Base-by-base conservation (phyloP, 2,113 vertebrate genomes). In the Pituophis catenifer region DNA sequence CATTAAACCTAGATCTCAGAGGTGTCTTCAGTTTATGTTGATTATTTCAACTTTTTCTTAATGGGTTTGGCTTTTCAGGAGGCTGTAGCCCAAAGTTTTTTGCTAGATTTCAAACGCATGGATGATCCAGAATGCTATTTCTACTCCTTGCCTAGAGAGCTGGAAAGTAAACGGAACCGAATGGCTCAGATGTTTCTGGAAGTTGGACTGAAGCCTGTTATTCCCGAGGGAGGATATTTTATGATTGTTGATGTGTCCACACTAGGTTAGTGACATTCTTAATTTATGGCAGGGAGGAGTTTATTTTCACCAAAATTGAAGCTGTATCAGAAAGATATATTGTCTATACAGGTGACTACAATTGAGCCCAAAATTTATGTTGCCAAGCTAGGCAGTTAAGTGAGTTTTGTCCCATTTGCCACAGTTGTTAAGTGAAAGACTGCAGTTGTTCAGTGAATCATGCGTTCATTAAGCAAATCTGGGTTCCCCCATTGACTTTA, bases 171-270 rank as follows among this genome's bases (percentile, higher is more conserved):
- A 95, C 98, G 99, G 44, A 98, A 99, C 95, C 98, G 98, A 5
- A 96, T 99, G 97, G 98, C 98, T 5, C 91, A 81, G 90, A 97
- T 99, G 2, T 96, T 99, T 89, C 96, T 91, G 88, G 98, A 97
- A 52, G 97, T 96, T 7, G 99, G 99, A 48, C 98, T 99, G 96
- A 98, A 97, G 91, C 99, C 99, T 5, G 33, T 99, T 70, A 29
- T 99, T 93, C 99, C 99, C 24, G 98, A 99, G 65, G 99, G 99
- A 93, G 99, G 99, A 88, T 99, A 99, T 97, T 99, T 99, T 93
- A 99, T 99, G 97, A 96, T 99, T 1, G 98, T 97, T 38, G 98
- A 99, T 57, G 97, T 99, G 94, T 98, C 99, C 13, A 93, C 95
- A 2, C 97, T 99, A 95, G 98, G 99, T 99, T 95, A 96, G 97